Base-by-base conservation (phyloP, 2,888 invertebrate species). In the Dryococelus australis region DNA sequence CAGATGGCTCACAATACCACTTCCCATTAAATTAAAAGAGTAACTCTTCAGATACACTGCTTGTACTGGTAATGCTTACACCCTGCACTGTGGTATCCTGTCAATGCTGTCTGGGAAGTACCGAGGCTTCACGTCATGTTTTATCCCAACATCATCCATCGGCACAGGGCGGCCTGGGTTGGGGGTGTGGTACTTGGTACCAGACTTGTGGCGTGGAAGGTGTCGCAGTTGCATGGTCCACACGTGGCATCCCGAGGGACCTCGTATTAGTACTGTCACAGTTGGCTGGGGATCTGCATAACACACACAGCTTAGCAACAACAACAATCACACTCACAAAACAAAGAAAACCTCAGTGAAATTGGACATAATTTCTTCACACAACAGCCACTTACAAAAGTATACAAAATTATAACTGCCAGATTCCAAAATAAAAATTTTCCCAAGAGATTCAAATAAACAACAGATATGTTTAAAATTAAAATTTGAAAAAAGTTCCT, bases 221-320 rank as follows among this genome's bases (percentile, higher is more conserved):
- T 98, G 98, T 79, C 98, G 94, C 87, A 97, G 93, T 91, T 97
- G 96, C 94, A 98, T 95, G 13, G 97, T 97, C 99, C 99, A 99
- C 28, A 98, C 98, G 93, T 98, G 97, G 9, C 99, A 95, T 0
- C 99, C 99, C 93, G 98, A 99, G 0, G 98, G 97, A 87, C 98
- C 97, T 2, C 99, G 95, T 89, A 99, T 96, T 87, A 99, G 94
- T 86, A 98, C 96, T 91, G 95, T 95, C 12, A 99, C 96, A 0
- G 98, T 98, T 0, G 99, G 99, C 91, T 98, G 97, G 6, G 98
- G 98, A 93, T 98, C 98, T 94, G 86, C 28, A 65, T 6, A 16
- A 20, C 65, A 65, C n/a, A 8, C 10, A 20, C 9, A 80, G 16
- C 35, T 35, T 85, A 26, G 13, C 83, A 28, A 10, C 13, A n/a